Evolutionary conservation across 2,888 invertebrate species (phyloP).

Genomic region (Caenorhabditis uteleia): DNA sequence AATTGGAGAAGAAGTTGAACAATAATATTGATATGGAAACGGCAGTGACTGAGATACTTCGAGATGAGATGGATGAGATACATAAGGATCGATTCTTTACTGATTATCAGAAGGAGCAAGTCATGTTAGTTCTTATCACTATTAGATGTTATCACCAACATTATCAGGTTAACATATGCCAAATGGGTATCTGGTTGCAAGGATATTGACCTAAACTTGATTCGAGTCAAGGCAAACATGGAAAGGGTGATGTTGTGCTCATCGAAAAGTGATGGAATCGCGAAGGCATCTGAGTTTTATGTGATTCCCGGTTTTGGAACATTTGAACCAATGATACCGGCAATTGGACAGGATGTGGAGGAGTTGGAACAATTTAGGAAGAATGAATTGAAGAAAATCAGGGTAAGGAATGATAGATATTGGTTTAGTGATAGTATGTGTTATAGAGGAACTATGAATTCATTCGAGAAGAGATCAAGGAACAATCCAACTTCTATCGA

Average conservation of each 20-base stretch:
- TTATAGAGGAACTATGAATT: conserved; percentile 26
- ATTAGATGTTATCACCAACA: neutral
- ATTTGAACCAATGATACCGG: neutral
- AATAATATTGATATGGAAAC: neutral
- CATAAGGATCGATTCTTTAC: neutral
- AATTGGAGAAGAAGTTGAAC: conserved; percentile 12
- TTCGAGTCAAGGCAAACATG: too few species aligned
- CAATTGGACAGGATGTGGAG: neutral
- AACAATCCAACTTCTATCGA: conserved; percentile 34
- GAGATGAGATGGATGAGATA: neutral
- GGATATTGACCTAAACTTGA: too few species aligned
- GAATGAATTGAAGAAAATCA: neutral
- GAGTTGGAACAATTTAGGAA: neutral
- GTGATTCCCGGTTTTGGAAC: conserved; percentile 1
- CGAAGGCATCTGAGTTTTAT: conserved; percentile 1
- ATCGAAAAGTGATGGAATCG: neutral
- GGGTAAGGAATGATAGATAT: neutral
- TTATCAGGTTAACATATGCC: neutral
- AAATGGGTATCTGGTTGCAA: too few species aligned
- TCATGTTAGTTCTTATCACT: too few species aligned
- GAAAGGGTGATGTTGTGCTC: neutral
- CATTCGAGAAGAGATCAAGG: conserved; percentile 16
- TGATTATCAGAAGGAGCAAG: conserved; percentile 2
- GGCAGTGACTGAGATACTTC: neutral
- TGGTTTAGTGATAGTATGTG: neutral